Base-by-base conservation (phyloP, 2,888 invertebrate species). In the Tolmerus cingulatus region DNA sequence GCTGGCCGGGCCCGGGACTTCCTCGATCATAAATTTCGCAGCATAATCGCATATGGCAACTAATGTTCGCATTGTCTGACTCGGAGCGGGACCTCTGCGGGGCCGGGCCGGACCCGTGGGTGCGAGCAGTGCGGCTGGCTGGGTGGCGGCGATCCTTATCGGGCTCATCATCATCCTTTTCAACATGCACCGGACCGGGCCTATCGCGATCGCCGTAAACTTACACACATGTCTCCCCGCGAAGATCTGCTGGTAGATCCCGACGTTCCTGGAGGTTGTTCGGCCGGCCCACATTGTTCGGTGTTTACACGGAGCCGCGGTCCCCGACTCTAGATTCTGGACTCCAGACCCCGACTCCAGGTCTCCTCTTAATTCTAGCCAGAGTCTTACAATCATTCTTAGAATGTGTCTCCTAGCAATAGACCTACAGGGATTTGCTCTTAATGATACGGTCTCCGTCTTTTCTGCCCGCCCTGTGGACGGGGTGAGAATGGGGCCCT, bases 21-120 rank as follows among this genome's bases (percentile, higher is more conserved):
- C 88, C 88, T 88, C 55, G 87, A 87, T 87, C 87, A 88, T 88
- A 88, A 88, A 88, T 88, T 87, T 34, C 40, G 57, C 43, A 16
- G 87, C 74, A 86, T 88, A 87, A 88, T 76, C 87, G 78, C 77
- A 88, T 87, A 88, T 87, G 88, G 87, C 81, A 82, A 79, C 78
- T 87, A 87, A 87, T 85, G 88, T 55, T 85, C 66, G 87, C 86
- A 87, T 88, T 88, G 87, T 88, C 86, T 85, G 87, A 85, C 82
- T 88, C 79, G 57, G 57, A 78, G 86, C 78, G 77, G 30, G 23
- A 55, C 66, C 37, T 78, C 37, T 78, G 14, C n/a, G 14, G 86
- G 77, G 34, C 43, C 43, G 51, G 51, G 51, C 51, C n/a, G 51
- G 19, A 7, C 1, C 37, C n/a, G 40, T 51, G 51, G 30, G 46